Evolutionary conservation across 2,797 vertebrate genomes (phyloP), one percentile per base, ranked within the genome.

Genomic region (Apogon talboti): DNA sequence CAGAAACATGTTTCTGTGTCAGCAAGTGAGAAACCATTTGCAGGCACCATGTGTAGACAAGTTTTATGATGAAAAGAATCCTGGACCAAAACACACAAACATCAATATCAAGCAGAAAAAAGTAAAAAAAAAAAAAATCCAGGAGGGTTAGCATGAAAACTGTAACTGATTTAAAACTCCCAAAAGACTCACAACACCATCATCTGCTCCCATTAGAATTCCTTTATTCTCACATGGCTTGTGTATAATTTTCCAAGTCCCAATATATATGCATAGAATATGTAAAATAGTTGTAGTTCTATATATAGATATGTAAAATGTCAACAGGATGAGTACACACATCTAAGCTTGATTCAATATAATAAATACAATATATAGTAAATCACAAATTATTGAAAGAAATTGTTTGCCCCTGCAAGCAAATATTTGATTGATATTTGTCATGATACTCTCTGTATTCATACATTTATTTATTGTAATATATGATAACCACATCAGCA

Each of bases 161-260:
- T 24, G 5, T 11, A 47, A 43, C 37, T 63, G 66, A 61, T 60
- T 69, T 28, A 63, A 33, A 6, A 35, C 37, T 12, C 19, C 41
- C 45, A 11, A 2, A 18, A 7, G 14, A 35, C 50, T 28, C 45
- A 14, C 14, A 51, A 10, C 24, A 14, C 4, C 0, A 7, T 30
- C 54, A 21, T 24, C 10, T 59, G 38, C n/a, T 48, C 44, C 14
- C n/a, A 30, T 12, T 51, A 6, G 45, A 51, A 56, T 52, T 2
- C 1, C 28, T 56, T 40, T 24, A 43, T 1, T 15, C 0, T 56
- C 19, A 38, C 9, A 33, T 18, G 14, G 21, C 30, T 15, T 38
- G 71, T 1, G 19, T 28, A 19, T 12, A 6, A 19, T 47, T 16
- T 43, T 47, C 55, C 21, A n/a, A 55, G n/a, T 46, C 50, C 30